Evolutionary conservation across 2,797 vertebrate genomes (phyloP), one percentile per base, ranked within the genome.

Genomic region (Bovichtus variegatus): DNA sequence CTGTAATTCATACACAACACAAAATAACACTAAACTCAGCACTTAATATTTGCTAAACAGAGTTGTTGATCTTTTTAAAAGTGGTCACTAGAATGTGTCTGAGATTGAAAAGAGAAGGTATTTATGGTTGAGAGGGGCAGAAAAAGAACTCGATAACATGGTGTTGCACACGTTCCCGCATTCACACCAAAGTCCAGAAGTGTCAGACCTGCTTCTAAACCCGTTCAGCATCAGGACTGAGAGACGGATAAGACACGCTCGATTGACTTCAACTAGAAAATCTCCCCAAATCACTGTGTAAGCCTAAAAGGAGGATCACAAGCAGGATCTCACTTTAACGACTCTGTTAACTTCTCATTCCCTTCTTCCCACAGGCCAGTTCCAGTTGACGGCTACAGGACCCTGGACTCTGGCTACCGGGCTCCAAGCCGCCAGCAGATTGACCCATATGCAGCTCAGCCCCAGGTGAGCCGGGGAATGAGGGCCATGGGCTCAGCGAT

Each of bases 391-490:
- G 92, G 92, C 23, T 96, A 96, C 89, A 91, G 95, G 73, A 96
- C 96, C 9, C 84, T 96, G 78, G 97, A 99, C 86, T 90, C 95
- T 2, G 94, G 95, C 68, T 99, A 98, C 87, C 93, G 97, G 18
- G 97, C 96, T 19, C 97, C 97, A 4, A 98, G 97, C 88, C 96
- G 97, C 9, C 93, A 93, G 83, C 94, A 94, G 87, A 82, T 92
- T 0, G 92, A 94, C 85, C 94, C 92, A 0, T 94, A 94, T 5
- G 91, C 84, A 16, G 92, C 94, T 3, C 94, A 94, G 86, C 97
- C 97, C 59, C 98, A 98, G 90, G 89, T 95, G 79, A 94, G 97
- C 74, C 96, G 90, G 1, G 92, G 83, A 90, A 83, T 98, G 96
- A 2, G 96, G 92, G 67, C 96, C 93, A 16, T 93, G 76, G 94